phyloP scores from a whole-genome alignment of 1,140 invertebrate genomes.

The Musca vetustissima region DNA sequence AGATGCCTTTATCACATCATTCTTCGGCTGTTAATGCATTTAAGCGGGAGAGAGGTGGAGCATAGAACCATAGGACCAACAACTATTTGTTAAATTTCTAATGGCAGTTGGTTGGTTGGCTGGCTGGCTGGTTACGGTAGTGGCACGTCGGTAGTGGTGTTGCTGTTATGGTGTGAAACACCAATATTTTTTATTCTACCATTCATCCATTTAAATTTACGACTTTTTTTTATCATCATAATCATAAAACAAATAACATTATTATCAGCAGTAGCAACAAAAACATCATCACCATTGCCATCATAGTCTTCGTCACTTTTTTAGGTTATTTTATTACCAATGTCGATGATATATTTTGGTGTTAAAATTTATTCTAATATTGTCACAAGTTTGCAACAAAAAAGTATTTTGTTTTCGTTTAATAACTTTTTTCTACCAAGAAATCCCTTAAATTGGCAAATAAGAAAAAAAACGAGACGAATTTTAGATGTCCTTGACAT shows the following conservation, averaged over 20 bases:
- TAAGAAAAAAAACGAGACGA: no score
- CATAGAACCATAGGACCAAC: background rate
- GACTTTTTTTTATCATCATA: slow-evolving; percentile 13
- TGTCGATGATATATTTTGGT: no score
- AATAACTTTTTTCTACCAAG: no score
- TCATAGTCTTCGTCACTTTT: no score
- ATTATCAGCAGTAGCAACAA: background rate
- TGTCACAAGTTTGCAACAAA: no score
- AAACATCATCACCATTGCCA: background rate
- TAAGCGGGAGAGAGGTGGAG: background rate
- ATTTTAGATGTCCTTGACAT: no score
- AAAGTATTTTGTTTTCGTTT: no score
- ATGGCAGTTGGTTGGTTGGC: background rate
- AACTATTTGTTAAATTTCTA: slow-evolving; percentile 9
- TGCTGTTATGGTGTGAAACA: background rate
- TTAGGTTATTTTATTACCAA: no score
- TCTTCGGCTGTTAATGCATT: background rate
- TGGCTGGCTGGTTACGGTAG: background rate
- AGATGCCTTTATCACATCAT: no score
- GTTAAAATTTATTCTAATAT: no score
- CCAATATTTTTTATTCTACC: background rate
- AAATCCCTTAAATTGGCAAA: no score
- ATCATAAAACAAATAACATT: slow-evolving; percentile 20
- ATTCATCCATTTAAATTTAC: slow-evolving; percentile 14
- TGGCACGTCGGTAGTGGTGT: no score